Evolutionary conservation across 2,888 invertebrate species (phyloP).

Genomic region (Troides aeacus): DNA sequence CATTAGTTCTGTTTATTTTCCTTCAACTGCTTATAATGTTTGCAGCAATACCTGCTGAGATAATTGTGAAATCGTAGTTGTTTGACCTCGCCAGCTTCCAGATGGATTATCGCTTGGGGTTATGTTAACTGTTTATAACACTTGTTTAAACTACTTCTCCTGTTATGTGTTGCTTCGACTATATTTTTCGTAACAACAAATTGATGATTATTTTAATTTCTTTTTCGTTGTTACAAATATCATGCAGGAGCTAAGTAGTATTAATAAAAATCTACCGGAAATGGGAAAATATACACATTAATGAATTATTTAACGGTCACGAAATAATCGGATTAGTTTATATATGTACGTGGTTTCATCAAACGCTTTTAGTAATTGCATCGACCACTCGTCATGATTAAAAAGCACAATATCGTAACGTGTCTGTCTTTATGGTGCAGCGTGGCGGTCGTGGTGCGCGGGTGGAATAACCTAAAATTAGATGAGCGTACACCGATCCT

Average conservation of each 20-base stretch:
- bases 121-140: conserved; percentile 24
- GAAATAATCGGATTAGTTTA: no score
- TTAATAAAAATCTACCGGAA: no score
- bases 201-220: no score
- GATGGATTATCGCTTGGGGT: conserved; percentile 31
- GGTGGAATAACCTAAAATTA: conserved; percentile 79
- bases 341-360: no score
- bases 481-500: conserved; percentile 66
- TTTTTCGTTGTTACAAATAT: no score
- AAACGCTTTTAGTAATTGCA: no score
- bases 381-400: not conserved
- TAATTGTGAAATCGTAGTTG: conserved; percentile 22
- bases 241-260: no score
- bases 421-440: conserved; percentile 56
- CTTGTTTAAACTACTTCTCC: not conserved
- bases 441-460: conserved; percentile 71
- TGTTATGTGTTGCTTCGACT: not conserved
- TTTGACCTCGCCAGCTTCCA: conserved; percentile 9
- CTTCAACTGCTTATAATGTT: conserved; percentile 7
- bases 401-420: conserved; percentile 51
- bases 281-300: no score
- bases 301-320: no score
- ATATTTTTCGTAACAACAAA: not conserved
- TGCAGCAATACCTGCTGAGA: conserved; percentile 17
- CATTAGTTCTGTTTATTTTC: conserved; percentile 20